Conservation (phyloP, 2,797 vertebrate genomes). For the Amblyraja radiata region DNA sequence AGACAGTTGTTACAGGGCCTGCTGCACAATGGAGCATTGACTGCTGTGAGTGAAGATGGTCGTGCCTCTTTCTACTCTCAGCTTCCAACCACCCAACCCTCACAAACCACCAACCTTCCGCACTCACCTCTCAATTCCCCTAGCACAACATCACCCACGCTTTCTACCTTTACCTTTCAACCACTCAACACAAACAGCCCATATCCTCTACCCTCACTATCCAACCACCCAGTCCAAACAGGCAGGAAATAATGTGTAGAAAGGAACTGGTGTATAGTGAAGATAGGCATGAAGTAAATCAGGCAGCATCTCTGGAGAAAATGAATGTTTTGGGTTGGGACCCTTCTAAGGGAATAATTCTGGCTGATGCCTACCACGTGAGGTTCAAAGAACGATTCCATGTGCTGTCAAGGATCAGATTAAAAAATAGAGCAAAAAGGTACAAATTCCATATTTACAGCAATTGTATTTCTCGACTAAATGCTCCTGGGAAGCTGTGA, state of each 20-base stretch:
- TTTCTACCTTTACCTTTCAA: neutral
- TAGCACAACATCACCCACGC: neutral
- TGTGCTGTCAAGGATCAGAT: neutral
- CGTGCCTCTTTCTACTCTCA: neutral
- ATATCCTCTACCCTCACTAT: neutral
- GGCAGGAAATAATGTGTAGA: too few relatives aligned
- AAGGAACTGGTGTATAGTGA: too few relatives aligned
- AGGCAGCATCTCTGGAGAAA: too few relatives aligned
- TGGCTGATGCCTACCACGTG: neutral
- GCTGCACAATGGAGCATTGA: neutral
- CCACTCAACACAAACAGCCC: neutral
- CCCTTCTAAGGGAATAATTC: neutral
- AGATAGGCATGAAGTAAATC: too few relatives aligned
- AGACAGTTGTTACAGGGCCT: neutral
- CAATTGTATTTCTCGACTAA: neutral
- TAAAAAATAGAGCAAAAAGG: neutral
- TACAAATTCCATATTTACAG: neutral
- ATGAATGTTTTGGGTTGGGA: too few relatives aligned
- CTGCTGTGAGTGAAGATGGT: neutral
- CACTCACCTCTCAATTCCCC: neutral
- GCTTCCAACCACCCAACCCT: neutral
- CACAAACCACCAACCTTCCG: neutral
- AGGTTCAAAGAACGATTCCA: neutral
- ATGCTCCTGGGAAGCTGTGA: neutral
- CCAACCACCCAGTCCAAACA: too few relatives aligned